A percentile compares a stretch with the other conserved stretches of the same genome.
Conservation (phyloP, 2,113 vertebrate genomes). For the Eira barbara region DNA sequence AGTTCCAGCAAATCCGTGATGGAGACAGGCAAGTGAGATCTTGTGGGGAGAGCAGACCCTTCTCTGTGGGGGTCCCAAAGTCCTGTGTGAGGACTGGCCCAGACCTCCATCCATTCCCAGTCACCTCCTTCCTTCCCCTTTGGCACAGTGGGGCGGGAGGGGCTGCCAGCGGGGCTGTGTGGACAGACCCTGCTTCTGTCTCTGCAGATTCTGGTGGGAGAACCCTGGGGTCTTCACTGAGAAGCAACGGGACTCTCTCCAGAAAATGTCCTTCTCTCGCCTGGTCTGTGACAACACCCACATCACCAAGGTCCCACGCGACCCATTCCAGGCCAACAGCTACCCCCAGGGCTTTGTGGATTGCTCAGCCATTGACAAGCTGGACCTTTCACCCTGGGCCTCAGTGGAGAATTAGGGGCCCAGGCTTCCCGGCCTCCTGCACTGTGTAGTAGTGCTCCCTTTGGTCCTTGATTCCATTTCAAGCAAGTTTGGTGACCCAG, state of each 20-base stretch:
- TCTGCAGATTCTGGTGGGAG: slow-evolving; percentile 91
- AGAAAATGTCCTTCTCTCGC: slow-evolving; percentile 83
- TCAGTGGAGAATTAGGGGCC: slow-evolving; percentile 2
- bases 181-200: background rate
- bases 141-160: background rate
- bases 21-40: slow-evolving; percentile 82
- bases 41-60: background rate
- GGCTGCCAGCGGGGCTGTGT: background rate
- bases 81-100: background rate
- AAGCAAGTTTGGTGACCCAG: background rate
- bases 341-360: slow-evolving; percentile 73
- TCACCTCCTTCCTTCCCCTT: background rate
- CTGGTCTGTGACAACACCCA: slow-evolving; percentile 92
- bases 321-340: slow-evolving; percentile 81
- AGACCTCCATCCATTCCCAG: background rate
- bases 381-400: slow-evolving; percentile 80
- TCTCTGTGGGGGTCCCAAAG: accelerated
- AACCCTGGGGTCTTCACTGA: slow-evolving; percentile 86
- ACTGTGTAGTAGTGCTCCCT: background rate
- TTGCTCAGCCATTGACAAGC: slow-evolving; percentile 56
- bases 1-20: slow-evolving; percentile 87
- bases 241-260: slow-evolving; percentile 81
- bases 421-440: background rate
- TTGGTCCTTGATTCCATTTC: slow-evolving; percentile 38
- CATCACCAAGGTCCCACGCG: slow-evolving; percentile 83